Conservation (phyloP, 2,797 vertebrate genomes). For the Otus scops region DNA sequence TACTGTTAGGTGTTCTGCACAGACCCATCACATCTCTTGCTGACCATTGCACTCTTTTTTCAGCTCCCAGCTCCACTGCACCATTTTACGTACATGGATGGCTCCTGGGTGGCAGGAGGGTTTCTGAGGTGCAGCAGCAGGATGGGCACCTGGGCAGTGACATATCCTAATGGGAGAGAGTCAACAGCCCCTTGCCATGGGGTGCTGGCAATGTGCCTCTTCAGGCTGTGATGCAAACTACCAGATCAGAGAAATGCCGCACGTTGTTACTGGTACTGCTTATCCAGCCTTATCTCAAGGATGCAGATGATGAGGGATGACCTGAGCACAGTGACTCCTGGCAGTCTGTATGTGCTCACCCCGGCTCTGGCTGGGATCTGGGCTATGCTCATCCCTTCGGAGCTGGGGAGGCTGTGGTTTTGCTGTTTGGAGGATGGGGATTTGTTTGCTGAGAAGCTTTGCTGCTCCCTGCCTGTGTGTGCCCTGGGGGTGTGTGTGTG, state of each 20-base stretch:
- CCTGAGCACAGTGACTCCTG: background rate
- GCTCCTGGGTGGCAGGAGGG: background rate
- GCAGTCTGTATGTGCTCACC: background rate
- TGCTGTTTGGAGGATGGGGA: background rate
- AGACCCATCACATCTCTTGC: fast-evolving
- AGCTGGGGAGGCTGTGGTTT: background rate
- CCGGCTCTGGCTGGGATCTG: background rate
- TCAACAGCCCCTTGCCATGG: background rate
- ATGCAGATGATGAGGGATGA: background rate
- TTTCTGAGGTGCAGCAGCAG: background rate
- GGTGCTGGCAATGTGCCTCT: background rate
- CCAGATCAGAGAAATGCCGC: background rate
- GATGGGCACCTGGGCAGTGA: background rate
- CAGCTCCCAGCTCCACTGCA: background rate
- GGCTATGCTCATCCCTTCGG: background rate
- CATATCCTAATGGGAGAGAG: background rate
- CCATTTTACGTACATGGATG: background rate
- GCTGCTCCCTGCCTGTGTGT: background rate
- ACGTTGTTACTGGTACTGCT: background rate
- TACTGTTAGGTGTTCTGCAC: background rate
- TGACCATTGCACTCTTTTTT: background rate
- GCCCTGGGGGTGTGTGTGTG: background rate
- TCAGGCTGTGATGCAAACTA: background rate
- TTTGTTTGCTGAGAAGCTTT: background rate
- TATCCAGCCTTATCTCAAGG: background rate